These are phyloP conservation scores for Aquatica leii DNA, from an alignment of 2,888 invertebrate species.

Conservation along the genomic window DNA sequence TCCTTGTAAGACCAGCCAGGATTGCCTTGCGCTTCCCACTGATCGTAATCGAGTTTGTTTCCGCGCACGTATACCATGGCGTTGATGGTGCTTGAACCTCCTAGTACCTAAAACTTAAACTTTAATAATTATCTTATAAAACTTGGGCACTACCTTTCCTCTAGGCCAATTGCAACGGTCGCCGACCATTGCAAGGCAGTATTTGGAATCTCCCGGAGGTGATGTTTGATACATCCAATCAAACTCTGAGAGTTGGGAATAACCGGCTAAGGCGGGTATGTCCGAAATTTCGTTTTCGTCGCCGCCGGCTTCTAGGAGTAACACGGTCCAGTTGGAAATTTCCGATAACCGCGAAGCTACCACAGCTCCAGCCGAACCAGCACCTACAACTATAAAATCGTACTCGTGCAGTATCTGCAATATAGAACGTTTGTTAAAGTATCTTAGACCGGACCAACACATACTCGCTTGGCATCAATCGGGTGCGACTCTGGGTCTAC, in stretches of 20 bases:
- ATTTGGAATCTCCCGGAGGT: constrained; percentile 77
- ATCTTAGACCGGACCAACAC: no score
- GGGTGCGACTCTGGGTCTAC: constrained; percentile 85
- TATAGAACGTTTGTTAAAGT: neutral
- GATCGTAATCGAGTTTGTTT: constrained; percentile 85
- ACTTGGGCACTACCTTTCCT: constrained; percentile 71
- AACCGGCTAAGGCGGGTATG: constrained; percentile 84
- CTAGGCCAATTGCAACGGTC: constrained; percentile 92
- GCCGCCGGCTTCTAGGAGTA: constrained; percentile 86
- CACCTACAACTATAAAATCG: constrained; percentile 88
- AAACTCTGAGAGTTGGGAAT: constrained; percentile 83
- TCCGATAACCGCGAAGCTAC: constrained; percentile 85
- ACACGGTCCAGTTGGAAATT: constrained; percentile 80
- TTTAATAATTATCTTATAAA: neutral
- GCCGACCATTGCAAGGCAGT: constrained; percentile 87
- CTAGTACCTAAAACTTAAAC: no score
- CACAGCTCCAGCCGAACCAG: constrained; percentile 90
- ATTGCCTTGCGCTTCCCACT: constrained; percentile 85
- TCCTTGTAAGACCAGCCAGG: constrained; percentile 86
- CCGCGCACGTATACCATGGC: constrained; percentile 94
- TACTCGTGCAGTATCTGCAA: constrained; percentile 77
- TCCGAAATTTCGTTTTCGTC: constrained; percentile 91
- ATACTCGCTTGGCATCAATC: constrained; percentile 75
- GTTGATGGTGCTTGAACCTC: constrained; percentile 87
- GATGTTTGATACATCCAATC: constrained; percentile 94